These are phyloP conservation scores for Pyxicephalus adspersus DNA, from an alignment of 2,113 vertebrate species.

Conservation along the genomic window DNA sequence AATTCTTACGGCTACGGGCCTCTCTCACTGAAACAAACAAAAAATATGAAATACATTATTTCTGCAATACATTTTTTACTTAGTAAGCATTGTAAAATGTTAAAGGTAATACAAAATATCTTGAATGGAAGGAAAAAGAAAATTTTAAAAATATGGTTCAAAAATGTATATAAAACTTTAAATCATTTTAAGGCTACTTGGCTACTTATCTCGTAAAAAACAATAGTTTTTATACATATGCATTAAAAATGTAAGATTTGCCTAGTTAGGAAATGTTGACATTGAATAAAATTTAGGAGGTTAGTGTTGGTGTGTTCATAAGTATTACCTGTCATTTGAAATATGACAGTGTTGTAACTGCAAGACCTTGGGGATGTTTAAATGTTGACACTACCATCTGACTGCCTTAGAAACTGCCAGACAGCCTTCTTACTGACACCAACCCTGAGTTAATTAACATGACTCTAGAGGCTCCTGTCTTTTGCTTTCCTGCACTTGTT, in stretches of 20 bases:
- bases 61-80: no score
- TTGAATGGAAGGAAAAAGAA: no score
- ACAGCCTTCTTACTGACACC: slow-evolving; percentile 66
- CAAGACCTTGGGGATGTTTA: slow-evolving; percentile 71
- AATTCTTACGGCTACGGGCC: no score
- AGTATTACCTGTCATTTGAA: slow-evolving; percentile 79
- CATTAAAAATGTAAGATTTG: slow-evolving; percentile 70
- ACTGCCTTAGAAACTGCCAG: slow-evolving; percentile 69
- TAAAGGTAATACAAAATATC: no score
- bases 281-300: slow-evolving; percentile 78
- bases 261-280: slow-evolving; percentile 71
- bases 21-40: no score
- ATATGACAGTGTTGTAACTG: slow-evolving; percentile 74
- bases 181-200: no score
- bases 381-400: slow-evolving; percentile 68
- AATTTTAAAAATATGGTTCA: no score
- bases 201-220: not conserved
- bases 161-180: no score
- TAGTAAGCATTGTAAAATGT: no score
- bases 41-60: no score
- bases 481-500: slow-evolving; percentile 67
- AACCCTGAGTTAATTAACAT: slow-evolving; percentile 81
- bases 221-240: slow-evolving; percentile 62
- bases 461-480: slow-evolving; percentile 70
- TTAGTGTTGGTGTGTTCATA: slow-evolving; percentile 65